A percentile compares a stretch with the other conserved stretches of the same genome.
Conservation (phyloP, 2,888 invertebrate species). For the Eristalis arbustorum region DNA sequence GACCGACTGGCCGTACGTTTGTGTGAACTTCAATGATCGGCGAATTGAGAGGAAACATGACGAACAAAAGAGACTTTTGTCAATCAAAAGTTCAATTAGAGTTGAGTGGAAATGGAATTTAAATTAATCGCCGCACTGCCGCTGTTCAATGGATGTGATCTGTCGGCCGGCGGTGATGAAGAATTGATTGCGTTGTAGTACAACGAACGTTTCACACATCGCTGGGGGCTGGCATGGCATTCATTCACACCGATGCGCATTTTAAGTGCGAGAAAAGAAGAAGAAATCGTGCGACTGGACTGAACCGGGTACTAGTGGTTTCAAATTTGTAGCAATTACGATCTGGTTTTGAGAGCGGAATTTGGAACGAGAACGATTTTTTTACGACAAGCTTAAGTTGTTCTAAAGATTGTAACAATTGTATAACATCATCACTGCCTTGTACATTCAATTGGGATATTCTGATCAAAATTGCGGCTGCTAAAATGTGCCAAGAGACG, state of each 20-base stretch:
- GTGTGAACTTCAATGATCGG: slow-evolving; percentile 15
- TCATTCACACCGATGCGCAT: slow-evolving; percentile 22
- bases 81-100: slow-evolving; percentile 61
- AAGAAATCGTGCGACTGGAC: not conserved
- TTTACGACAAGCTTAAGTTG: not conserved
- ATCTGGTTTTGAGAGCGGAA: not conserved
- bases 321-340: not conserved
- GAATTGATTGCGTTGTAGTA: slow-evolving; percentile 48
- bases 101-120: slow-evolving; percentile 52
- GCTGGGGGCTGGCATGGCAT: slow-evolving; percentile 1
- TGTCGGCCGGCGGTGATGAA: slow-evolving; percentile 1
- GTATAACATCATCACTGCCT: no score
- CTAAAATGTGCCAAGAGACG: no score
- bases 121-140: slow-evolving; percentile 42
- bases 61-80: slow-evolving; percentile 14
- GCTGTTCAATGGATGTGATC: slow-evolving; percentile 34
- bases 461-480: no score
- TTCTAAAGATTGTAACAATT: no score
- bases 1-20: not conserved
- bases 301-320: not conserved
- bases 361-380: not conserved
- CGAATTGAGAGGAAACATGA: not conserved
- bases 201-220: slow-evolving; percentile 20
- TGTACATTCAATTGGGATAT: no score
- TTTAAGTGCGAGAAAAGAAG: not conserved